Conservation (phyloP, 1,140 invertebrate genomes). For the Laupala kohalensis region DNA sequence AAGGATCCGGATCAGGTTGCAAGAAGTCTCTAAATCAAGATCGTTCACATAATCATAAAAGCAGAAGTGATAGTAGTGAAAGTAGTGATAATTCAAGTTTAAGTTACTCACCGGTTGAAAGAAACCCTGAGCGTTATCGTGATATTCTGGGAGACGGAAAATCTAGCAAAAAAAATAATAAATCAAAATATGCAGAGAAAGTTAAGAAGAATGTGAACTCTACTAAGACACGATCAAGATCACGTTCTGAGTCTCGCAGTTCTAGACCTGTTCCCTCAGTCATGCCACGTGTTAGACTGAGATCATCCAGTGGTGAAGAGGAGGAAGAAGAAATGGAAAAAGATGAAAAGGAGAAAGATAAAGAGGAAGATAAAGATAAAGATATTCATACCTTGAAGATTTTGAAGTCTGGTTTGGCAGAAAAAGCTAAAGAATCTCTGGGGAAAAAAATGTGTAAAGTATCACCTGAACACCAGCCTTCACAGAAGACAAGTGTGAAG, state of each 20-base stretch:
- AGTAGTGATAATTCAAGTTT: conserved; percentile 13
- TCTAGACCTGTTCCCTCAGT: conserved; percentile 4
- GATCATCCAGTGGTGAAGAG: conserved; percentile 12
- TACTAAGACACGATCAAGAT: conserved; percentile 3
- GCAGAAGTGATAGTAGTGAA: conserved; percentile 6
- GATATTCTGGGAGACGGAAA: conserved; percentile 7
- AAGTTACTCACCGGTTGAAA: conserved; percentile 12
- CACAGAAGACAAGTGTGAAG: not conserved
- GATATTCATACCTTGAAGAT: conserved; percentile 19
- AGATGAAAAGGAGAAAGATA: conserved; percentile 12
- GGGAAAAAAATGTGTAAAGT: conserved; percentile 10
- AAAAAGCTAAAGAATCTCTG: conserved; percentile 21
- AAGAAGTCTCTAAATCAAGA: not conserved
- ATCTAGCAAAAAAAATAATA: not conserved
- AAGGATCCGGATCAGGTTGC: not conserved
- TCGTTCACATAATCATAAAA: not conserved
- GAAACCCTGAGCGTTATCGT: conserved; percentile 11
- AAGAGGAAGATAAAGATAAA: conserved; percentile 19
- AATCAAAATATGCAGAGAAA: not conserved
- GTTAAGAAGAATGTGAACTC: not conserved
- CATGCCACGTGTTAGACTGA: conserved; percentile 11
- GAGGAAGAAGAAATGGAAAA: conserved; percentile 10
- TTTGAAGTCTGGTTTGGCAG: conserved; percentile 21
- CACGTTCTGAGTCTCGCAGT: conserved; percentile 9
- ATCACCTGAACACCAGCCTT: conserved; percentile 1